phyloP scores from a whole-genome alignment of 92 coral and sea anemone genomes.

The Palythoa caribaeorum region DNA sequence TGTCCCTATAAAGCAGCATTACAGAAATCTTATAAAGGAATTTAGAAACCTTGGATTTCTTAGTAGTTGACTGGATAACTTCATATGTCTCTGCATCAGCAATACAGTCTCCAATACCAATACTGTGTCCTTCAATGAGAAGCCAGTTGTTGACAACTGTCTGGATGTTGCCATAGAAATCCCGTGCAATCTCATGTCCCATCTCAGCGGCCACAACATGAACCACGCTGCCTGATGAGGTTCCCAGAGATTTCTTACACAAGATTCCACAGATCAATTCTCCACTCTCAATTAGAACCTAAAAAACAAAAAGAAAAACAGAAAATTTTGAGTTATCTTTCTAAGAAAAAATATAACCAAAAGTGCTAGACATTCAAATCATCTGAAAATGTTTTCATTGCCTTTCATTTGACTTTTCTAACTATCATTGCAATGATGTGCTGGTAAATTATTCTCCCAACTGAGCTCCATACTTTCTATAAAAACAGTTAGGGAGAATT shows the following conservation, averaged over 20 bases:
- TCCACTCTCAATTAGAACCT: slow-evolving; percentile 98
- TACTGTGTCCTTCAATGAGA: slow-evolving; percentile 96
- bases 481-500: no score
- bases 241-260: slow-evolving; percentile 95
- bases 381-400: no score
- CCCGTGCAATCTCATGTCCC: slow-evolving; percentile 90
- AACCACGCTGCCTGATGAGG: slow-evolving; percentile 97
- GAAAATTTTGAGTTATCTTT: background rate
- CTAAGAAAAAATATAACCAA: no score
- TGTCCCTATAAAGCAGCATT: no score
- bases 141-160: slow-evolving; percentile 98
- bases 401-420: no score
- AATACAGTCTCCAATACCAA: slow-evolving; percentile 99
- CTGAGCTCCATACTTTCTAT: no score
- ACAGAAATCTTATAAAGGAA: no score
- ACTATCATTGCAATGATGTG: no score
- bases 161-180: slow-evolving; percentile 90
- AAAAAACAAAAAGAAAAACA: background rate
- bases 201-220: slow-evolving; percentile 96
- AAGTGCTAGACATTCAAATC: no score
- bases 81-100: slow-evolving; percentile 99
- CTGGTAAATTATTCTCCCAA: no score
- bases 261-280: slow-evolving; percentile 93
- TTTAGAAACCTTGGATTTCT: slow-evolving; percentile 88
- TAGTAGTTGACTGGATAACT: slow-evolving; percentile 93